Evolutionary conservation across 2,888 invertebrate species (phyloP).

Genomic region (Syrphus vitripennis): DNA sequence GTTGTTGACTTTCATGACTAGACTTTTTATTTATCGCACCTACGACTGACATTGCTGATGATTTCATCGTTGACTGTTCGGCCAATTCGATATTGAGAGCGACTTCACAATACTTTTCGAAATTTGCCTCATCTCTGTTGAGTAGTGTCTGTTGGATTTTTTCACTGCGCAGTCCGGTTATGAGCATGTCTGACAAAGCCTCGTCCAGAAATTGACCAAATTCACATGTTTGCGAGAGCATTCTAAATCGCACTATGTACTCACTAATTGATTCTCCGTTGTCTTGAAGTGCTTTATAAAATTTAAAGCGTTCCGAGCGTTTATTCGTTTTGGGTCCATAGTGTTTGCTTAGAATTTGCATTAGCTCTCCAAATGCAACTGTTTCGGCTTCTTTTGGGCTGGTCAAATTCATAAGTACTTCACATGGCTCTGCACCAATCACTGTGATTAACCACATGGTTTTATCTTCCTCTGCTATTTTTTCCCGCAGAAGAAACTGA

Average conservation of each 20-base stretch:
- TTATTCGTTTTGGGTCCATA: conserved; percentile 29
- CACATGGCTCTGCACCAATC: conserved; percentile 5
- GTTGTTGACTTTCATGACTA: not conserved
- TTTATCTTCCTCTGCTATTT: not conserved
- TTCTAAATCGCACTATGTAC: conserved; percentile 33
- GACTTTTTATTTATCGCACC: not conserved
- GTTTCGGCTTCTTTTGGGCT: conserved; percentile 3
- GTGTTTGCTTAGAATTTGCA: not conserved
- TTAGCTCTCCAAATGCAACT: conserved; percentile 1
- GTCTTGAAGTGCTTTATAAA: conserved; percentile 23
- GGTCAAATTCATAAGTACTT: conserved; percentile 7
- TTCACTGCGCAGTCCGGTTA: conserved; percentile 14
- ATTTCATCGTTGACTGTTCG: conserved; percentile 25
- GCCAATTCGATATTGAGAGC: conserved; percentile 20
- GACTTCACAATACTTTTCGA: conserved; percentile 32
- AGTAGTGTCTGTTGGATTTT: conserved; percentile 41
- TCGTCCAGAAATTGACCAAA: conserved; percentile 27
- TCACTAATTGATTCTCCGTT: conserved; percentile 21
- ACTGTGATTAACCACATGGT: conserved; percentile 8
- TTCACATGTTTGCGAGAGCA: conserved; percentile 34
- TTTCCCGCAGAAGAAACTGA: not conserved
- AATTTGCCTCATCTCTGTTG: not conserved
- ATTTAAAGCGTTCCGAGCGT: conserved; percentile 22
- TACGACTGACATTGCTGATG: conserved; percentile 3
- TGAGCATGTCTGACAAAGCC: conserved; percentile 28